Conservation (phyloP, 2,113 vertebrate species). For the Tor tambroides region DNA sequence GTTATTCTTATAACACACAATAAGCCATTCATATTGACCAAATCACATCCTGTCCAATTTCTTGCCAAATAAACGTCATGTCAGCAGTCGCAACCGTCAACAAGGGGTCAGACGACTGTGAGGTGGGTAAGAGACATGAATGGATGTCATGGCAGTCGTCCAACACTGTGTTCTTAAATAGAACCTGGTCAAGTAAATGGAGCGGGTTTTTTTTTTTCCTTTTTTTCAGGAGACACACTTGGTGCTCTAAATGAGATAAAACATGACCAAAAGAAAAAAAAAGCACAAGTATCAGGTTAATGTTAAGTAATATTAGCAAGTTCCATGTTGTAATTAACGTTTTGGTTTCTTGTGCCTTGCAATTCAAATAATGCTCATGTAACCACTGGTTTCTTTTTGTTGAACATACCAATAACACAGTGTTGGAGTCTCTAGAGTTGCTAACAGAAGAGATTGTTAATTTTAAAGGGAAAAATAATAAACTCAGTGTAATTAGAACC, state of each 20-base stretch:
- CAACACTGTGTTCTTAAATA: conserved; percentile 39
- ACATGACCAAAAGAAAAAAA: neutral
- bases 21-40: conserved; percentile 55
- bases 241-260: neutral
- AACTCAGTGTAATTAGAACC: neutral
- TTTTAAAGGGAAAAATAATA: neutral
- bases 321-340: neutral
- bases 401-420: neutral
- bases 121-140: conserved; percentile 42
- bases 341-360: neutral
- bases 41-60: conserved; percentile 50
- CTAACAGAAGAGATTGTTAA: neutral
- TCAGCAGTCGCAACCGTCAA: conserved; percentile 32
- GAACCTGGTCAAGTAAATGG: neutral
- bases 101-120: conserved; percentile 42
- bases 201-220: too few species aligned
- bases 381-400: neutral
- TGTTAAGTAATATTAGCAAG: neutral
- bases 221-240: neutral
- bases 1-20: conserved; percentile 53
- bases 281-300: too few species aligned
- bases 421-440: neutral
- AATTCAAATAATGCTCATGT: neutral
- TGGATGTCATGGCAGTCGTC: conserved; percentile 22
- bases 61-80: conserved; percentile 35